A percentile compares a stretch with the other conserved stretches of the same genome.
Evolutionary conservation across 2,797 vertebrate species (phyloP).

Genomic region (Phalloptychus januarius): DNA sequence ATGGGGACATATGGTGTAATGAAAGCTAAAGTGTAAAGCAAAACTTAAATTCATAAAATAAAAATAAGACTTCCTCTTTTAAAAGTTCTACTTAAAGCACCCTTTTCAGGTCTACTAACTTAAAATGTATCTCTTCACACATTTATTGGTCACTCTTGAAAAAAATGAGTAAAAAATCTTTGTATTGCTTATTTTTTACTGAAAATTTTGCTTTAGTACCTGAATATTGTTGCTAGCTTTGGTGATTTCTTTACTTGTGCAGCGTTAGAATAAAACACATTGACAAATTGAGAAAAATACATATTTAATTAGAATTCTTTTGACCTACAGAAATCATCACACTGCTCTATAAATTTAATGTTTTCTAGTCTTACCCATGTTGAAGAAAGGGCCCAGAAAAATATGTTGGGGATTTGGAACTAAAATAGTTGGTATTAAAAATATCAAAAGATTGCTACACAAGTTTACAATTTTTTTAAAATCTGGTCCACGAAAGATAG

Average conservation of each 20-base stretch:
- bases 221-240: not conserved
- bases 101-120: constrained; percentile 20
- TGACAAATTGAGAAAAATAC: not conserved
- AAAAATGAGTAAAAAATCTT: not conserved
- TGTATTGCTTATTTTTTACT: not conserved
- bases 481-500: not conserved
- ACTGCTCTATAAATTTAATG: not conserved
- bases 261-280: not conserved
- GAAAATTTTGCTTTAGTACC: not conserved
- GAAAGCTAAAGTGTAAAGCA: constrained; percentile 40
- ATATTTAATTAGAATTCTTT: not conserved
- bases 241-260: not conserved
- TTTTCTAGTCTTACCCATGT: not conserved
- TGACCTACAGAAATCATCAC: not conserved
- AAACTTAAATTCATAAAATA: constrained; percentile 14
- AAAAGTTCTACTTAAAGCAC: constrained; percentile 12
- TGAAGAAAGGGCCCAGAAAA: not conserved
- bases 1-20: constrained; percentile 79
- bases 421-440: not conserved
- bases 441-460: not conserved
- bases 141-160: not conserved
- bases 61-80: not conserved
- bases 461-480: not conserved
- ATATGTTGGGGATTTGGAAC: not conserved
- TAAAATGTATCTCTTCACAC: not conserved